Conservation (phyloP, 92 coral and sea anemone genomes). For the Parazoanthus darwini region DNA sequence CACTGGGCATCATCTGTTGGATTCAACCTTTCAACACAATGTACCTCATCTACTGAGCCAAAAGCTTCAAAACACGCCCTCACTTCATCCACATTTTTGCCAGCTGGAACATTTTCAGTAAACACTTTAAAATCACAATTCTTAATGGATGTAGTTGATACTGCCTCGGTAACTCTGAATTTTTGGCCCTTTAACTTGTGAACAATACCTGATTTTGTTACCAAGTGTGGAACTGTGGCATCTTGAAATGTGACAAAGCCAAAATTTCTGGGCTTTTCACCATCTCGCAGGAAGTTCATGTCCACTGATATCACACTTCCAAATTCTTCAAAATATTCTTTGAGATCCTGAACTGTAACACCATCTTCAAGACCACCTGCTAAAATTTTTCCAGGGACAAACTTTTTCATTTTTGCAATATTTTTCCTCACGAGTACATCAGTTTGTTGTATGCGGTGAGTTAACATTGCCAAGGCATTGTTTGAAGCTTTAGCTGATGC, state of each 20-base stretch:
- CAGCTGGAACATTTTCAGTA: constrained; percentile 65
- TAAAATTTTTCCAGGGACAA: constrained; percentile 53
- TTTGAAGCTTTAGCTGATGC: constrained; percentile 38
- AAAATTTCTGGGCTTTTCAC: constrained; percentile 32
- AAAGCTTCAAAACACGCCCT: constrained; percentile 47
- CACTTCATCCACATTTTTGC: constrained; percentile 32
- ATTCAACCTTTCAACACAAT: constrained; percentile 46
- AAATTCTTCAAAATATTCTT: constrained; percentile 59
- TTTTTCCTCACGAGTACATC: constrained; percentile 48
- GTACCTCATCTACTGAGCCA: constrained; percentile 42
- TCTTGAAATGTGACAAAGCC: constrained; percentile 61
- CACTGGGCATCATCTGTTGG: constrained; percentile 47
- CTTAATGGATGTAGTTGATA: constrained; percentile 21
- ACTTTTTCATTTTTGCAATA: constrained; percentile 47
- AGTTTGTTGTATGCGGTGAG: constrained; percentile 43
- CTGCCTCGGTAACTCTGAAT: constrained; percentile 57
- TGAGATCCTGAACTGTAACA: constrained; percentile 55
- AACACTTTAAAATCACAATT: constrained; percentile 55
- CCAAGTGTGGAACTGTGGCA: constrained; percentile 34
- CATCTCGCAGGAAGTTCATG: constrained; percentile 52
- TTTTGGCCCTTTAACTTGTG: constrained; percentile 50
- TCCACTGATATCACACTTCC: constrained; percentile 52
- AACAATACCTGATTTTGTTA: constrained; percentile 18
- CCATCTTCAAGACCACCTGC: constrained; percentile 54
- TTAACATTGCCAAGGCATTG: constrained; percentile 44